phyloP scores from a whole-genome alignment of 2,888 invertebrate genomes.

The Eulithis prunata region DNA sequence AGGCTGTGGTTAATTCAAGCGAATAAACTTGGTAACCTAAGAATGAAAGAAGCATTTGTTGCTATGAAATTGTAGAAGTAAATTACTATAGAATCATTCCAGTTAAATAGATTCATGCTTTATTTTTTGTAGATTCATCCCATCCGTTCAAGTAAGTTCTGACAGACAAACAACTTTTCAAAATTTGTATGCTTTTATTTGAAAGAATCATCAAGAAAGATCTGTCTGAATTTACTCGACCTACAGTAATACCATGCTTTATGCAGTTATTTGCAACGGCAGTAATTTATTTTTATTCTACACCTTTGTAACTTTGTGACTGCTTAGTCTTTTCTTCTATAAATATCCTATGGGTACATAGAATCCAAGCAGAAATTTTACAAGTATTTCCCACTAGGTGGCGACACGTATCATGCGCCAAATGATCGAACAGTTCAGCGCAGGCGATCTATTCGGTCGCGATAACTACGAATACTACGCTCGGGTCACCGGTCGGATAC shows the following conservation, averaged over 20 bases:
- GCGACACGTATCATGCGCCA: constrained; percentile 98
- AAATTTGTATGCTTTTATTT: too few relatives aligned
- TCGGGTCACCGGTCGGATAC: constrained; percentile 95
- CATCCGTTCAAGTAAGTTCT: too few relatives aligned
- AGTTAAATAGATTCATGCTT: too few relatives aligned
- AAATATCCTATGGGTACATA: too few relatives aligned
- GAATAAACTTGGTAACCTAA: not conserved
- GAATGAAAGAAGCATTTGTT: not conserved
- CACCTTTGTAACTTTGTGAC: too few relatives aligned
- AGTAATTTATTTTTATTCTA: not conserved
- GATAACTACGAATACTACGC: constrained; percentile 98
- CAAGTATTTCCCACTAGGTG: constrained; percentile 82
- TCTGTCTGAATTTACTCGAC: constrained; percentile 3
- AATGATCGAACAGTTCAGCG: constrained; percentile 98
- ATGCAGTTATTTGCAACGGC: not conserved
- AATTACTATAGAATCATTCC: too few relatives aligned
- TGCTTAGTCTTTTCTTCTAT: not conserved
- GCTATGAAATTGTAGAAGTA: too few relatives aligned
- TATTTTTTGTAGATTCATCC: too few relatives aligned
- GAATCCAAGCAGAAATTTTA: not conserved
- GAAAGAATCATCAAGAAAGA: not conserved
- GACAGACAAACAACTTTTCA: too few relatives aligned
- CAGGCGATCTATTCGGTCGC: constrained; percentile 96
- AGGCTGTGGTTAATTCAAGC: not conserved
- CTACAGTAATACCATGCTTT: not conserved